These are phyloP conservation scores for Amyelois transitella DNA, from an alignment of 1,140 invertebrate species.

Conservation along the genomic window DNA sequence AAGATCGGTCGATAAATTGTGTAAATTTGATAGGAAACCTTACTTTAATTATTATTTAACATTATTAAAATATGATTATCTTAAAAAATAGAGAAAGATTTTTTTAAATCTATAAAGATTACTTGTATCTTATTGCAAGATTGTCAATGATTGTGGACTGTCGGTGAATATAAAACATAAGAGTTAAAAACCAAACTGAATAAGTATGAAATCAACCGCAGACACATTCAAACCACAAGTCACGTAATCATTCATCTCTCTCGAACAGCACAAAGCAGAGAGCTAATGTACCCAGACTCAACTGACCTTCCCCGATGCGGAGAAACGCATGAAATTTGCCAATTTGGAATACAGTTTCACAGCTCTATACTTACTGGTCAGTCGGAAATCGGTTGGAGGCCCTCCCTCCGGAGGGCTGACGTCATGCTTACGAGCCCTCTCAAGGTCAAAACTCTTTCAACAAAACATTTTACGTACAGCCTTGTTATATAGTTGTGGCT, in stretches of 20 bases:
- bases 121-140: too few species aligned
- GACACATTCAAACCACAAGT: not conserved
- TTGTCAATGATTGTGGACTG: not conserved
- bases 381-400: not conserved
- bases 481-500: not conserved
- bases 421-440: conserved; percentile 21
- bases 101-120: too few species aligned
- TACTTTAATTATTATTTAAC: too few species aligned
- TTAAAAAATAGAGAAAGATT: too few species aligned
- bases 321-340: not conserved
- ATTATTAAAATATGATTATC: too few species aligned
- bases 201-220: not conserved
- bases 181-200: not conserved
- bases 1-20: too few species aligned
- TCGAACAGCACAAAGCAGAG: not conserved
- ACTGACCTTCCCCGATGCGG: not conserved
- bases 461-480: not conserved
- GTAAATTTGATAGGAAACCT: too few species aligned
- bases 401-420: conserved; percentile 19
- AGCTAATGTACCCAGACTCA: not conserved
- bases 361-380: conserved; percentile 7
- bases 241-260: conserved; percentile 1
- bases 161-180: not conserved
- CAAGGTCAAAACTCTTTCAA: conserved; percentile 18
- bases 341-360: not conserved